Percentiles rank a stretch among this genome's conserved stretches.
phyloP scores from a whole-genome alignment of 1,140 invertebrate species.

The Aricia agestis region DNA sequence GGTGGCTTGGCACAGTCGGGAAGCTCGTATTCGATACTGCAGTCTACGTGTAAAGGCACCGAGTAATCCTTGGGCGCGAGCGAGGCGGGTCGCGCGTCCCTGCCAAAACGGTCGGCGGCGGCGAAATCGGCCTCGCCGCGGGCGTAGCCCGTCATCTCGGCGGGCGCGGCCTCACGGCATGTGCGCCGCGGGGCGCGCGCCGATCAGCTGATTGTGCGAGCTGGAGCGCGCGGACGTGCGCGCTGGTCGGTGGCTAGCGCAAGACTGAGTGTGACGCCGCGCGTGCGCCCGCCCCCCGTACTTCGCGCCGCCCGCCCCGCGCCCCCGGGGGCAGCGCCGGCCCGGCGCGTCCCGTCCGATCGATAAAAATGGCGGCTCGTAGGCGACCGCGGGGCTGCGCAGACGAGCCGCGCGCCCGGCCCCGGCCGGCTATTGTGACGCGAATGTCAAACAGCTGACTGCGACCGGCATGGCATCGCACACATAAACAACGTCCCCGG shows the following conservation, averaged over 20 bases:
- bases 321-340: slow-evolving; percentile 23
- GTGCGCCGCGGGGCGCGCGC: slow-evolving; percentile 63
- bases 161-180: slow-evolving; percentile 64
- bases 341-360: slow-evolving; percentile 32
- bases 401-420: slow-evolving; percentile 28
- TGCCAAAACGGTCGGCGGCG: slow-evolving; percentile 56
- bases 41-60: slow-evolving; percentile 87
- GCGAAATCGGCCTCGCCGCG: slow-evolving; percentile 65
- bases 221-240: slow-evolving; percentile 50
- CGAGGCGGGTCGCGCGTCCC: slow-evolving; percentile 56
- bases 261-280: slow-evolving; percentile 40
- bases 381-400: slow-evolving; percentile 36
- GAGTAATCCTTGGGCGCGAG: slow-evolving; percentile 83
- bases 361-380: slow-evolving; percentile 37
- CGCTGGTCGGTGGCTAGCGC: slow-evolving; percentile 46
- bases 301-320: slow-evolving; percentile 28
- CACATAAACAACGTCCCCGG: slow-evolving; percentile 12
- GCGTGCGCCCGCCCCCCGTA: slow-evolving; percentile 38
- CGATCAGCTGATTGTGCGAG: slow-evolving; percentile 61
- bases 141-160: slow-evolving; percentile 70
- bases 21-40: slow-evolving; percentile 90
- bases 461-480: slow-evolving; percentile 32
- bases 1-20: slow-evolving; percentile 88
- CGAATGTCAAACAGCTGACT: slow-evolving; percentile 68
- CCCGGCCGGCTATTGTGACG: slow-evolving; percentile 36